Base-by-base conservation (phyloP, 2,113 vertebrate genomes). In the Bungarus multicinctus region DNA sequence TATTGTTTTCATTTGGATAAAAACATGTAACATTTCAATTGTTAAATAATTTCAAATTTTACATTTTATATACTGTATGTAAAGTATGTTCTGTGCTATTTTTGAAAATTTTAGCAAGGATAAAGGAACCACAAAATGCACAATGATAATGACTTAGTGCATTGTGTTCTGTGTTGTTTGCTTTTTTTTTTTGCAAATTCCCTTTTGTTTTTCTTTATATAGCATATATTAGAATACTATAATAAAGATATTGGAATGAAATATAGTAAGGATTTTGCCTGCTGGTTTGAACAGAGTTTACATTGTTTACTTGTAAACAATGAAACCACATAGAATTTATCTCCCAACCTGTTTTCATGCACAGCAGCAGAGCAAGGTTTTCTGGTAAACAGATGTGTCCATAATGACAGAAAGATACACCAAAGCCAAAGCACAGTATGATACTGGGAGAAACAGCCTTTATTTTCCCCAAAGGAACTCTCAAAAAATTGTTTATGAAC, bases 281-380 rank as follows among this genome's bases (percentile, higher is more conserved):
- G 18, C 34, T 39, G 6, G n/a, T 34, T 58, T 50, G 43, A 60
- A 87, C n/a, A 10, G 30, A 27, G 57, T 69, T 69, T n/a, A n/a
- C n/a, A n/a, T n/a, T n/a, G n/a, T n/a, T 92, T 10, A 69, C 30
- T 92, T 92, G 55, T 87, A 64, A 81, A 64, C 58, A 53, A 88
- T 88, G 45, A 92, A 92, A 34, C 85, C 34, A 55, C 4, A 34
- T 55, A 45, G 47, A n/a, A 52, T 88, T 53, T 34, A 54, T 9
- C 47, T 88, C 23, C 30, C 45, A 43, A 30, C 10, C n/a, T 92
- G 5, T 74, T 52, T 69, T 88, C 39, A 30, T 39, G 16, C n/a
- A 88, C 47, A 53, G 22, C 22, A 87, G 45, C 85, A 64, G 18
- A 91, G 57, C 57, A 23, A 64, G 85, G 6, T 92, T 87, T 91